These are phyloP conservation scores for Drosophila setosimentum DNA, from an alignment of 2,888 invertebrate genomes.

Conservation along the genomic window DNA sequence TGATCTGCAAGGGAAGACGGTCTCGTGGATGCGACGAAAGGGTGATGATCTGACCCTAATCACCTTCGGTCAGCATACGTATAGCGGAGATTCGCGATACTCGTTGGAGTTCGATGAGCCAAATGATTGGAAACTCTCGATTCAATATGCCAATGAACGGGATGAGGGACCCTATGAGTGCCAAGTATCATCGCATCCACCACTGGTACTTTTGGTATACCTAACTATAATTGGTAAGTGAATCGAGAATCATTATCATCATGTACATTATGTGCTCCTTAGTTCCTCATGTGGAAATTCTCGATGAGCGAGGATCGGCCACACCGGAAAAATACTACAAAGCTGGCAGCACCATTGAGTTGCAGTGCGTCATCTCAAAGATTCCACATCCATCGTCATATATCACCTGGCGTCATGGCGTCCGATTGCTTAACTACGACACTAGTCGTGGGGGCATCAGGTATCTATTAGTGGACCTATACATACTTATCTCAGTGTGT, in stretches of 20 bases:
- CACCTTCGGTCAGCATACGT: conserved; percentile 89
- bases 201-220: conserved; percentile 89
- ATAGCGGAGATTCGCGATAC: conserved; percentile 89
- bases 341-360: conserved; percentile 92
- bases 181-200: conserved; percentile 92
- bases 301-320: conserved; percentile 91
- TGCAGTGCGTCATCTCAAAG: conserved; percentile 92
- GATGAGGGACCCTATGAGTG: conserved; percentile 93
- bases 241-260: neutral
- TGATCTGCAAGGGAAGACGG: conserved; percentile 90
- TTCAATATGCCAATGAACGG: conserved; percentile 90
- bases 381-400: conserved; percentile 91
- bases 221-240: conserved; percentile 90
- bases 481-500: conserved; percentile 35
- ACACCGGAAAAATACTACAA: conserved; percentile 93
- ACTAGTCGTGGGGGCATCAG: conserved; percentile 93
- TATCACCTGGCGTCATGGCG: conserved; percentile 92
- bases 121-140: conserved; percentile 91
- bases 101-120: conserved; percentile 90
- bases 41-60: conserved; percentile 89
- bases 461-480: conserved; percentile 84
- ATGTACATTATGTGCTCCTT: neutral
- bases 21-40: conserved; percentile 90
- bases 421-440: conserved; percentile 91
- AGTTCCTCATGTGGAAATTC: conserved; percentile 93